Conservation (phyloP, 1,140 invertebrate species). For the Drosophila pruinosa region DNA sequence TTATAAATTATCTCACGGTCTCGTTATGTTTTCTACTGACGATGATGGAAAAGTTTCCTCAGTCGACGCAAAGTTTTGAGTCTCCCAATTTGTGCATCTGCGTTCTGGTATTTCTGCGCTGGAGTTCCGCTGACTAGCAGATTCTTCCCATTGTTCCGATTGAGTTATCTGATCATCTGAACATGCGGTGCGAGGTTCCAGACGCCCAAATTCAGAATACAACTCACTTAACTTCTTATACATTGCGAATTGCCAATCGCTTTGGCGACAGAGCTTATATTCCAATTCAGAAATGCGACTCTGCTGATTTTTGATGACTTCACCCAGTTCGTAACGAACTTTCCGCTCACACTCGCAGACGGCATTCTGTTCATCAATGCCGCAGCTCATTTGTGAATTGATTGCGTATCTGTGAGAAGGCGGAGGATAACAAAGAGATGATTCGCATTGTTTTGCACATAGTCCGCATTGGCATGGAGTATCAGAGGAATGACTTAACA, state of each 20-base stretch:
- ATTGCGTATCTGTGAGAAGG: no score
- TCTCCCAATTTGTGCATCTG: background rate
- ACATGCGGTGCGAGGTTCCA: background rate
- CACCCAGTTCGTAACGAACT: slow-evolving; percentile 18
- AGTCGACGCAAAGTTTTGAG: background rate
- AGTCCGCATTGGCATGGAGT: slow-evolving; percentile 42
- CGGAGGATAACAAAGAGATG: background rate
- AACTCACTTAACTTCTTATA: slow-evolving; percentile 53
- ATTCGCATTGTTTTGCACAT: slow-evolving; percentile 15
- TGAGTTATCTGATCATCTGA: background rate
- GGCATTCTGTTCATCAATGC: background rate
- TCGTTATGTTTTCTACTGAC: background rate
- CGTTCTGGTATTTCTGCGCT: background rate
- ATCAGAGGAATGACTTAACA: slow-evolving; percentile 33
- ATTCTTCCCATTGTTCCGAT: background rate
- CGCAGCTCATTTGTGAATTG: background rate
- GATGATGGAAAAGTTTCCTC: background rate
- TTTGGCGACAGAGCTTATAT: slow-evolving; percentile 41
- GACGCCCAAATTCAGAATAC: slow-evolving; percentile 45
- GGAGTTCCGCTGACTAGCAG: background rate
- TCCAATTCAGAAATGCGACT: slow-evolving; percentile 49
- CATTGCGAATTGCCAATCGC: slow-evolving; percentile 23
- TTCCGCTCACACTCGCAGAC: slow-evolving; percentile 35
- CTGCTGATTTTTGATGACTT: slow-evolving; percentile 46
- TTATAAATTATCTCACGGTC: no score